Conservation (phyloP, 2,113 vertebrate species). For the Ancistrus triradiatus region DNA sequence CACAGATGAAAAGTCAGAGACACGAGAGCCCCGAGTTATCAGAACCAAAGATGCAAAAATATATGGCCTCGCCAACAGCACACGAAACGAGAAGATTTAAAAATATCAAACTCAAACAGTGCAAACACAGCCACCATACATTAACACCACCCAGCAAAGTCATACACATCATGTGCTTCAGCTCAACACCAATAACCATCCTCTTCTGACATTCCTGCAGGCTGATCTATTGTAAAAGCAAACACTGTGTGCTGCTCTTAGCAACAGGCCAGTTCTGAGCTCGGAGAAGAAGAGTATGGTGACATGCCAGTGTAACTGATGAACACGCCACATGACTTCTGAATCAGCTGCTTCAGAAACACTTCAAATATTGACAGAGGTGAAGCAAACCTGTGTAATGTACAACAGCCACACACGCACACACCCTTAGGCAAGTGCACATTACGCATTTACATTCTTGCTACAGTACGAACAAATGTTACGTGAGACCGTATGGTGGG, state of each 20-base stretch:
- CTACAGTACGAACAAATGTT: neutral
- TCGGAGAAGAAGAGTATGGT: neutral
- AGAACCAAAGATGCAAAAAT: constrained; percentile 15
- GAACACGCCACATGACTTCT: neutral
- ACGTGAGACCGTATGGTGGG: constrained; percentile 43
- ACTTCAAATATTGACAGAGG: constrained; percentile 25
- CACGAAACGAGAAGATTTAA: neutral
- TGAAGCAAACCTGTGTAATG: neutral
- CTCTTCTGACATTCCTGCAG: constrained; percentile 15
- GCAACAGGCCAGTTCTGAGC: neutral
- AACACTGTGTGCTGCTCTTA: neutral
- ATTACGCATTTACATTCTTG: neutral
- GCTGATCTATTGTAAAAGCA: neutral
- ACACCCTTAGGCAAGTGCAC: constrained; percentile 10
- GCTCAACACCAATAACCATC: neutral
- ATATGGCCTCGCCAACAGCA: too few relatives aligned
- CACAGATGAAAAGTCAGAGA: neutral
- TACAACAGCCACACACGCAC: neutral
- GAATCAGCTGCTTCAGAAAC: constrained; percentile 21
- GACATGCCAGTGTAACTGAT: neutral
- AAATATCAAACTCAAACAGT: neutral
- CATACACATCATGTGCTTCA: neutral
- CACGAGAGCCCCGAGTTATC: constrained; percentile 9
- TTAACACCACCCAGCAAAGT: neutral
- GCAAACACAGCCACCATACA: neutral